Percentiles rank a stretch among this genome's conserved stretches.
These are phyloP conservation scores for Solenopsis fugax DNA, from an alignment of 1,140 invertebrate genomes.

Conservation along the genomic window DNA sequence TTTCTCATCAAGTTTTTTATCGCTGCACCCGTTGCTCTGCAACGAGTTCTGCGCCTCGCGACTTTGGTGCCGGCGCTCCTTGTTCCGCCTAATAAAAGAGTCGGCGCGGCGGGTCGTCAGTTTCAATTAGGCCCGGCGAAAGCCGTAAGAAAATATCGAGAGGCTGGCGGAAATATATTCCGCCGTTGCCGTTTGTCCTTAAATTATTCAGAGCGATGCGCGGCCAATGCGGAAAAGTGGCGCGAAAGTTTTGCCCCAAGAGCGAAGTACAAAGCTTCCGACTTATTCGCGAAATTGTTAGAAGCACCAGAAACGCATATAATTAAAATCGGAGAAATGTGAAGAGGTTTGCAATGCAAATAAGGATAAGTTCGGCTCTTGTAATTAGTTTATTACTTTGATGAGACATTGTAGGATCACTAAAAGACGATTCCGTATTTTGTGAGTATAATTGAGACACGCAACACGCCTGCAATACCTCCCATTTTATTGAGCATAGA, in stretches of 20 bases:
- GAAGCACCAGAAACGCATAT: too few species aligned
- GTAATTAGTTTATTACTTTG: conserved; percentile 4
- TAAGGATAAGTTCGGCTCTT: not conserved
- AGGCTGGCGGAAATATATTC: conserved; percentile 7
- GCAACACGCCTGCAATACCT: not conserved
- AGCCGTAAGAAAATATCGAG: conserved; percentile 59
- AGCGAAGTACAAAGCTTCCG: not conserved
- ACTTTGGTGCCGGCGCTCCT: conserved; percentile 61
- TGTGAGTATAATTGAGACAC: not conserved
- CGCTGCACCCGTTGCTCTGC: conserved; percentile 36
- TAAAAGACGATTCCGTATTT: not conserved
- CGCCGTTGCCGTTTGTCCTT: conserved; percentile 8
- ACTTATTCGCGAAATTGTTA: conserved; percentile 23
- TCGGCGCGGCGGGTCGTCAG: conserved; percentile 27
- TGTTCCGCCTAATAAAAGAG: conserved; percentile 69
- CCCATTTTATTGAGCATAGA: conserved; percentile 14
- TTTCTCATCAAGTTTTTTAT: conserved; percentile 68
- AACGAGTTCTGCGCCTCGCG: conserved; percentile 67
- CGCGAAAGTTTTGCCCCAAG: conserved; percentile 7
- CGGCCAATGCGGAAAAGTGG: not conserved
- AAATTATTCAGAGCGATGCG: conserved; percentile 42
- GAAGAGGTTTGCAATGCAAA: not conserved
- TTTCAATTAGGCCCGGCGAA: conserved; percentile 68
- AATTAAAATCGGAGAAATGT: conserved; percentile 40
- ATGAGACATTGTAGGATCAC: not conserved